Conservation (phyloP, 2,888 invertebrate species). For the Rosalia funebris region DNA sequence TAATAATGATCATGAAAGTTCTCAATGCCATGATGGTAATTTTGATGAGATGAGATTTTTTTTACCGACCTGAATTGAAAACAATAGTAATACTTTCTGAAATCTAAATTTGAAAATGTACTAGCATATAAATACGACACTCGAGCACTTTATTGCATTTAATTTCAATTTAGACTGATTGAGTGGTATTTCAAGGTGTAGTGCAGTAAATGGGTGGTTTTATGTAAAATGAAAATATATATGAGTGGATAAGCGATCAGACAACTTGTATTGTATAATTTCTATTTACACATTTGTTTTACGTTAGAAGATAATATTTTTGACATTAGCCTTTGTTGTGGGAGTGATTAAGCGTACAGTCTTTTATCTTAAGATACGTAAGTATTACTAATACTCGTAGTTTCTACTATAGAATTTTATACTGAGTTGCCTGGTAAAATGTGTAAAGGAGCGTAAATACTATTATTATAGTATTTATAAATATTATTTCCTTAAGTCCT, state of each 20-base stretch:
- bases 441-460: too few species aligned
- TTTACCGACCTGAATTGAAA: conserved; percentile 37
- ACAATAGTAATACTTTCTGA: conserved; percentile 40
- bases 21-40: conserved; percentile 36
- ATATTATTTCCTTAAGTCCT: too few species aligned
- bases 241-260: conserved; percentile 17
- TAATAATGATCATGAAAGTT: conserved; percentile 35
- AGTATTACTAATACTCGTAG: too few species aligned
- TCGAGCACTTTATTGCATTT: conserved; percentile 2
- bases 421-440: too few species aligned
- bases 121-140: conserved; percentile 25
- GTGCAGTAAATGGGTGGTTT: conserved; percentile 8
- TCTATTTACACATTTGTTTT: too few species aligned
- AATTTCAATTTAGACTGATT: conserved; percentile 3
- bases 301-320: too few species aligned
- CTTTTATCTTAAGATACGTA: too few species aligned
- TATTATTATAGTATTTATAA: too few species aligned
- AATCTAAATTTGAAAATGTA: conserved; percentile 34
- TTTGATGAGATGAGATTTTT: conserved; percentile 42
- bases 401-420: too few species aligned
- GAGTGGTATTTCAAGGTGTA: background rate
- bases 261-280: too few species aligned
- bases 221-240: conserved; percentile 30
- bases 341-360: too few species aligned
- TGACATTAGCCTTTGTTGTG: too few species aligned